Conservation (phyloP, 2,113 vertebrate genomes). For the Semnopithecus entellus region DNA sequence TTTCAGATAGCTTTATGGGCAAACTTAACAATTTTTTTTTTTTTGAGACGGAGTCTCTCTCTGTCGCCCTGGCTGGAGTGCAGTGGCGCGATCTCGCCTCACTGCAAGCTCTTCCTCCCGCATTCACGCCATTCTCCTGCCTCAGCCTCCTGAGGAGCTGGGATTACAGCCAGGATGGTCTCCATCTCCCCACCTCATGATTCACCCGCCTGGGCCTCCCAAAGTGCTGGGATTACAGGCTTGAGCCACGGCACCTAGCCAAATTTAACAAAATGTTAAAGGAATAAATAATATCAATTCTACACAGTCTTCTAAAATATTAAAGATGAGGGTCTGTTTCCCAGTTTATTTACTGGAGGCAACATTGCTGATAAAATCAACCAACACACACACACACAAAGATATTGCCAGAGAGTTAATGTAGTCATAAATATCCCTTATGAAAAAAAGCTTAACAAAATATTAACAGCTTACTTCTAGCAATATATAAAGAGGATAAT, state of each 20-base stretch:
- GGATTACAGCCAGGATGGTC: too few species aligned
- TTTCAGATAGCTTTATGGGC: not conserved
- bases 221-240: too few species aligned
- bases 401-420: not conserved
- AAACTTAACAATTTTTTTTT: not conserved
- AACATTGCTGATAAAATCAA: not conserved
- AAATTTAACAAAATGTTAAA: not conserved
- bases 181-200: too few species aligned
- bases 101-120: too few species aligned
- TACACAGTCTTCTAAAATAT: not conserved
- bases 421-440: not conserved
- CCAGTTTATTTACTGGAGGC: not conserved
- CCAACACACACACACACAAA: not conserved
- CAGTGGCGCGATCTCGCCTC: too few species aligned
- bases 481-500: not conserved
- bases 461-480: not conserved
- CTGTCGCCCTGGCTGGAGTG: too few species aligned
- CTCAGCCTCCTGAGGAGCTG: too few species aligned
- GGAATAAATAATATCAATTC: not conserved
- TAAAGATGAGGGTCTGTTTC: not conserved
- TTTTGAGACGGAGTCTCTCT: too few species aligned
- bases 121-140: too few species aligned
- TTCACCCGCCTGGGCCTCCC: too few species aligned
- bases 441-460: not conserved
- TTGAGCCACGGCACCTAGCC: rapidly evolving